A percentile compares a stretch with the other conserved stretches of the same genome.
Conservation (phyloP, 1,140 invertebrate genomes). For the Lepidurus apus region DNA sequence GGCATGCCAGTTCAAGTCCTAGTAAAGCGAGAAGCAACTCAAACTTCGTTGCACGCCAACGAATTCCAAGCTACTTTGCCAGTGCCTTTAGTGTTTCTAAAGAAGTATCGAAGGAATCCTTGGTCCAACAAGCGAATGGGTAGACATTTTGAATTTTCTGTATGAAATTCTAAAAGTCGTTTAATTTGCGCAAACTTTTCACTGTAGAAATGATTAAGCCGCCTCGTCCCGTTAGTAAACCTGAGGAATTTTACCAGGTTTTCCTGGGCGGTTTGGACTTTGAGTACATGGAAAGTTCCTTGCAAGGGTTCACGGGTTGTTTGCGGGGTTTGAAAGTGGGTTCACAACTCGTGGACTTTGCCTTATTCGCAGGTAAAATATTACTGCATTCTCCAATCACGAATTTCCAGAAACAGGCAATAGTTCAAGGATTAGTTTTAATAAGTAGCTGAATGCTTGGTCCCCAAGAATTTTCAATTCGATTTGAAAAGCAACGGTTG, state of each 20-base stretch:
- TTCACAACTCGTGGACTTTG: neutral
- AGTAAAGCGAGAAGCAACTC: conserved; percentile 63
- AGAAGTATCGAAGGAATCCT: conserved; percentile 42
- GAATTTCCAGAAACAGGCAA: neutral
- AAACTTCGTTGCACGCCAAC: conserved; percentile 76
- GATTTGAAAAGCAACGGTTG: too few species aligned
- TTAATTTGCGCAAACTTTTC: conserved; percentile 32
- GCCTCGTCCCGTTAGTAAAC: conserved; percentile 70
- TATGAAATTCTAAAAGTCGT: neutral
- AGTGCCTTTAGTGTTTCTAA: conserved; percentile 61
- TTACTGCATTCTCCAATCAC: neutral
- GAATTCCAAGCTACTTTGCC: conserved; percentile 64
- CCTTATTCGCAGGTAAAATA: neutral
- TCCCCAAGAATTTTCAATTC: too few species aligned
- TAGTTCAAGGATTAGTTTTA: too few species aligned
- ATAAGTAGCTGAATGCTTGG: too few species aligned
- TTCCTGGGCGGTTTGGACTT: conserved; percentile 78
- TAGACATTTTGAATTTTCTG: conserved; percentile 26
- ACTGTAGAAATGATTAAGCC: conserved; percentile 82
- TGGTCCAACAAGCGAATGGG: conserved; percentile 39
- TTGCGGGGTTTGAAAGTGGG: conserved; percentile 82
- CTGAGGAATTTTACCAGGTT: conserved; percentile 72
- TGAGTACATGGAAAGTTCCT: conserved; percentile 46
- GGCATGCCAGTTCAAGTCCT: conserved; percentile 79
- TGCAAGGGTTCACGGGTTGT: conserved; percentile 77